These are phyloP conservation scores for Eulemur macaco DNA, from an alignment of 2,113 vertebrate genomes.

Conservation along the genomic window DNA sequence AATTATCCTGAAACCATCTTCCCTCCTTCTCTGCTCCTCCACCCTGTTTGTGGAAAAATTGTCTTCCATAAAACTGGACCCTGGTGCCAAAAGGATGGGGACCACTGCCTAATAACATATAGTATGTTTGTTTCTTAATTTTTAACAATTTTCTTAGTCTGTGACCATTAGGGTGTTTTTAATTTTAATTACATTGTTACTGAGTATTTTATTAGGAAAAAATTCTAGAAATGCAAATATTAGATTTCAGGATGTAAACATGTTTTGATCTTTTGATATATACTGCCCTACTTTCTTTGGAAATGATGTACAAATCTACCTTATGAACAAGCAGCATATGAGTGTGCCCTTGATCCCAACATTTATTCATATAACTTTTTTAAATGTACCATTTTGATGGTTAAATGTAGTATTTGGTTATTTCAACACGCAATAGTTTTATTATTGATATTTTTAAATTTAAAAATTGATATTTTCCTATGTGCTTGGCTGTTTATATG, in stretches of 20 bases:
- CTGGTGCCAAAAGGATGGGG: no score
- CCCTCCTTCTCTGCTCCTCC: no score
- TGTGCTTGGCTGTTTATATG: neutral
- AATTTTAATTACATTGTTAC: neutral
- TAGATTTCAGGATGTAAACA: neutral
- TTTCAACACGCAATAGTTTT: neutral
- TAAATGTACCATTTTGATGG: neutral
- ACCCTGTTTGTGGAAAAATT: no score
- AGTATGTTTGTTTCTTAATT: neutral
- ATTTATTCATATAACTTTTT: neutral
- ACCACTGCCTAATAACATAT: neutral
- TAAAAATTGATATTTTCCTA: neutral
- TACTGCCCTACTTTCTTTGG: neutral
- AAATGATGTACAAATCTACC: neutral
- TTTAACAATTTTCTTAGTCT: neutral
- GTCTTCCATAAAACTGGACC: no score
- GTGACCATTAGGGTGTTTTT: neutral
- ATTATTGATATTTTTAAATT: neutral
- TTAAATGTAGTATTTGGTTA: neutral
- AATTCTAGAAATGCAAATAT: neutral
- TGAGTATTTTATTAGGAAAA: neutral
- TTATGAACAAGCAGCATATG: neutral
- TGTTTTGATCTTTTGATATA: neutral
- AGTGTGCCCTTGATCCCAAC: neutral
- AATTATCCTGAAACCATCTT: no score